phyloP scores from a whole-genome alignment of 2,113 vertebrate genomes.

The Motacilla tschutschensis region DNA sequence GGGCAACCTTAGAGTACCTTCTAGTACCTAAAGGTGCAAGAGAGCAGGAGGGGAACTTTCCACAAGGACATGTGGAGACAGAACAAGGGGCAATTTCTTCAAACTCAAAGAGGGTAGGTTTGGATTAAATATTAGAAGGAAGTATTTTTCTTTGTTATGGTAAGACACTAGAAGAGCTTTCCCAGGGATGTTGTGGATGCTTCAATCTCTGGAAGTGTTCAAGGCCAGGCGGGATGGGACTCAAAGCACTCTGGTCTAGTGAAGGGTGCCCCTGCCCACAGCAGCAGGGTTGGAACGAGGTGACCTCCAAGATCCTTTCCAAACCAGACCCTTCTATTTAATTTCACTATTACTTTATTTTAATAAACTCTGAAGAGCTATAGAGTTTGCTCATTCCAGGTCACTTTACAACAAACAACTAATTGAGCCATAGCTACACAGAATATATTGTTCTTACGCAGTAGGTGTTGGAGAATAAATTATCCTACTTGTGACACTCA shows the following conservation, averaged over 20 bases:
- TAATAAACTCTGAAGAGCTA: background rate
- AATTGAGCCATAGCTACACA: background rate
- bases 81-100: too few species aligned
- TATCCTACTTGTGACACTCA: background rate
- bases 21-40: background rate
- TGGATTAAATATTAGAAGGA: too few species aligned
- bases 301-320: background rate
- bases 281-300: background rate
- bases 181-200: background rate
- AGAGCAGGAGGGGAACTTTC: background rate
- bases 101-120: background rate
- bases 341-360: background rate
- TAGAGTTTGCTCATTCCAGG: background rate
- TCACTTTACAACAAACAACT: background rate
- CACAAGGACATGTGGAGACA: too few species aligned
- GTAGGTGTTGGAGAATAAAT: background rate
- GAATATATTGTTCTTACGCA: background rate
- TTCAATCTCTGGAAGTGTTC: background rate
- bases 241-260: background rate
- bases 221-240: background rate
- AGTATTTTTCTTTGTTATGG: background rate
- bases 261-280: rapidly evolving
- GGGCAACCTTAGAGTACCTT: rapidly evolving
- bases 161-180: background rate
- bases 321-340: background rate